These are phyloP conservation scores for Polylopha cassiicola DNA, from an alignment of 2,888 invertebrate species.

Conservation along the genomic window DNA sequence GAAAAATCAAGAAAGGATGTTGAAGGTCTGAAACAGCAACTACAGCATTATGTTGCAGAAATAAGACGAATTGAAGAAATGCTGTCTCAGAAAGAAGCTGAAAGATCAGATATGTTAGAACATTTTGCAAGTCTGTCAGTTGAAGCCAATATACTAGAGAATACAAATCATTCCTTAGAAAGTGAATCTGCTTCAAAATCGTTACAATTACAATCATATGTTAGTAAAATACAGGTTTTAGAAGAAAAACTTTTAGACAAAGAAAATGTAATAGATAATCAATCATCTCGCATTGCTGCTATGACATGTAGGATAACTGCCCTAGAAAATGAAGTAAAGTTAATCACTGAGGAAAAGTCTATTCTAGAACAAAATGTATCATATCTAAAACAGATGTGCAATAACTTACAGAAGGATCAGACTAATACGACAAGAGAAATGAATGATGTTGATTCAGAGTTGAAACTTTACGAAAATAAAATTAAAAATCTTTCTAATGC, in stretches of 20 bases:
- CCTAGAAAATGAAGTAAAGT: conserved; percentile 64
- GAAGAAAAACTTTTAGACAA: conserved; percentile 79
- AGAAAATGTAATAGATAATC: conserved; percentile 60
- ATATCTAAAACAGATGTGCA: conserved; percentile 67
- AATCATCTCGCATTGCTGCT: conserved; percentile 53
- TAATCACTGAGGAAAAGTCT: conserved; percentile 61
- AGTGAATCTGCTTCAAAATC: conserved; percentile 85
- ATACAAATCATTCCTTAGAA: conserved; percentile 87
- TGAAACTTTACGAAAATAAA: conserved; percentile 67
- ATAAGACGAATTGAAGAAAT: conserved; percentile 87
- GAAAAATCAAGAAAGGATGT: conserved; percentile 84
- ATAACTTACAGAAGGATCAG: conserved; percentile 51
- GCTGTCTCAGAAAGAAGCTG: conserved; percentile 84
- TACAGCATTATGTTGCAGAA: conserved; percentile 89
- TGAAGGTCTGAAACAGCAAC: conserved; percentile 83
- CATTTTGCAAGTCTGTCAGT: conserved; percentile 86
- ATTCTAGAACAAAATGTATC: conserved; percentile 63
- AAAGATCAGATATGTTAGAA: conserved; percentile 87
- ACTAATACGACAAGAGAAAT: conserved; percentile 39
- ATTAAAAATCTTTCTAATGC: conserved; percentile 68
- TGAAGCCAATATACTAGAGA: conserved; percentile 86
- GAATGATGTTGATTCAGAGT: conserved; percentile 54
- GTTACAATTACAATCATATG: conserved; percentile 69
- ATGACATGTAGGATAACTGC: conserved; percentile 58
- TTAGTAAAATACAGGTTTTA: conserved; percentile 74